These are phyloP conservation scores for Aleiodes leptofemur DNA, from an alignment of 2,888 invertebrate genomes.

Conservation along the genomic window DNA sequence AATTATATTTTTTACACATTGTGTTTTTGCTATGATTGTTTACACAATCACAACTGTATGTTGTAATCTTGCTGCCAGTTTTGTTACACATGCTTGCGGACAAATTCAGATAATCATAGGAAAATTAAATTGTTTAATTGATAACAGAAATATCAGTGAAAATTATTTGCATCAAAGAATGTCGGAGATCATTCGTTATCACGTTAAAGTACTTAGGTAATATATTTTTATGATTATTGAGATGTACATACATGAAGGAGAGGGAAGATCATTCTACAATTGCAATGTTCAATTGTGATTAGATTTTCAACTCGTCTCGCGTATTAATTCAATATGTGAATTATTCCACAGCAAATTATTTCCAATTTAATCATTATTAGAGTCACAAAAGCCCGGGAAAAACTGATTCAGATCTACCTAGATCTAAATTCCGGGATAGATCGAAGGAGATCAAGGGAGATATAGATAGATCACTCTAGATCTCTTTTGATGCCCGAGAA, in stretches of 20 bases:
- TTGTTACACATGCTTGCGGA: slow-evolving; percentile 58
- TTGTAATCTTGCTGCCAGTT: slow-evolving; percentile 55
- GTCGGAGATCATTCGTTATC: slow-evolving; percentile 48
- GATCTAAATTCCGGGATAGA: no score
- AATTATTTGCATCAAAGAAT: slow-evolving; percentile 25
- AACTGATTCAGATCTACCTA: no score
- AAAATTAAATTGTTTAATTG: slow-evolving; percentile 45
- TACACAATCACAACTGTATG: slow-evolving; percentile 52
- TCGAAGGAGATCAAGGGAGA: no score
- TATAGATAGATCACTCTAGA: no score
- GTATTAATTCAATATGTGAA: no score
- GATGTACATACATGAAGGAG: slow-evolving; percentile 43
- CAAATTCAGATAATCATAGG: slow-evolving; percentile 55
- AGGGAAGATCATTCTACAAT: no score
- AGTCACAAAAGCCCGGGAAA: no score
- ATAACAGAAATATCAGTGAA: not conserved
- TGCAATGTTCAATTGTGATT: no score
- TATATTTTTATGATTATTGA: slow-evolving; percentile 44
- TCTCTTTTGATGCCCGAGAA: no score
- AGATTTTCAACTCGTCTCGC: no score
- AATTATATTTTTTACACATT: slow-evolving; percentile 54
- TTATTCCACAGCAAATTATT: no score
- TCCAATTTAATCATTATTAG: no score
- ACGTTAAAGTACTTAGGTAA: slow-evolving; percentile 55
- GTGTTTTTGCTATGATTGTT: slow-evolving; percentile 45